phyloP scores from a whole-genome alignment of 1,140 invertebrate genomes.

The Drosophila ananassae region DNA sequence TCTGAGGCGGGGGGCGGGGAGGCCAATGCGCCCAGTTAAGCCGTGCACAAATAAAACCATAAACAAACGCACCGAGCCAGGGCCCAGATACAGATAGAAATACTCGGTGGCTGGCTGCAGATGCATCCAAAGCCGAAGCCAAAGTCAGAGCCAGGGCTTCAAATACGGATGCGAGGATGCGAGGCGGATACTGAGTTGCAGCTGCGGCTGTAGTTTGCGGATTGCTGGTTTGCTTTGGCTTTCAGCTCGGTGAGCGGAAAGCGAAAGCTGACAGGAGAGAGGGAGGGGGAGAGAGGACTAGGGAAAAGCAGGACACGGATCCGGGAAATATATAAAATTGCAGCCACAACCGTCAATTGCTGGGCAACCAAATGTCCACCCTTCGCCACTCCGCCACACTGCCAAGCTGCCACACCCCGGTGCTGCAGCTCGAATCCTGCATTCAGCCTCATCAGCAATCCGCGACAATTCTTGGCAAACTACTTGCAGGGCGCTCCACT shows the following conservation, averaged over 20 bases:
- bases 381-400: neutral
- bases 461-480: conserved; percentile 78
- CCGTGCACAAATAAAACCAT: conserved; percentile 66
- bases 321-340: conserved; percentile 53
- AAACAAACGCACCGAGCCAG: conserved; percentile 66
- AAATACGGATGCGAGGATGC: conserved; percentile 30
- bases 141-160: neutral
- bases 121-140: neutral
- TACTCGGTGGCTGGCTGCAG: conserved; percentile 4
- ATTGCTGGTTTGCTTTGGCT: conserved; percentile 43
- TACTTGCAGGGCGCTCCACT: conserved; percentile 63
- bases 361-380: conserved; percentile 64
- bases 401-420: conserved; percentile 2
- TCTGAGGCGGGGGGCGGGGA: conserved; percentile 12
- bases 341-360: conserved; percentile 78
- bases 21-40: conserved; percentile 20
- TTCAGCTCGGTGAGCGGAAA: conserved; percentile 39
- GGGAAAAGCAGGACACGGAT: neutral
- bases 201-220: conserved; percentile 38
- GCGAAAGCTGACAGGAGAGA: conserved; percentile 50
- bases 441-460: conserved; percentile 63
- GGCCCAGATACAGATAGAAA: conserved; percentile 35
- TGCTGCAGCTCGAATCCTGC: conserved; percentile 1
- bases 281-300: neutral
- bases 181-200: conserved; percentile 20